Evolutionary conservation across 2,113 vertebrate species (phyloP).

Genomic region (Neogale vison): DNA sequence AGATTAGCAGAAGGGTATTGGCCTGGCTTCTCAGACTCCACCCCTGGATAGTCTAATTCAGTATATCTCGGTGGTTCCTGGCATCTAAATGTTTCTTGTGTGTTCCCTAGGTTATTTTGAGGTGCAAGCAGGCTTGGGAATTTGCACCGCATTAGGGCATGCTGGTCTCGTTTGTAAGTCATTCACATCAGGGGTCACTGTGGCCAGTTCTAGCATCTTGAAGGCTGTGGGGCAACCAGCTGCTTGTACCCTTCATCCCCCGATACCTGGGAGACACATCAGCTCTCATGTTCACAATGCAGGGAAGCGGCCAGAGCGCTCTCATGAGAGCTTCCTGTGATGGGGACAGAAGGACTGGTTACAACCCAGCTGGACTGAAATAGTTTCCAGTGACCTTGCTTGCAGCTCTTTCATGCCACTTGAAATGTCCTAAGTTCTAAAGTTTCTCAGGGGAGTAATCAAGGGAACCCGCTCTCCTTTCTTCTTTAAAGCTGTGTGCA

Average conservation of each 20-base stretch:
- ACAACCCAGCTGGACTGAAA: slow-evolving; percentile 20
- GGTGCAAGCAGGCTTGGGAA: neutral
- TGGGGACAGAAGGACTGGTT: neutral
- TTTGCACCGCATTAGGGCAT: no score
- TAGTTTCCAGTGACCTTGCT: slow-evolving; percentile 10
- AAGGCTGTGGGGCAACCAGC: neutral
- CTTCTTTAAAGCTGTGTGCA: neutral
- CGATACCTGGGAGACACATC: neutral
- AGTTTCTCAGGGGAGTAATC: slow-evolving; percentile 57
- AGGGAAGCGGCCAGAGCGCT: neutral
- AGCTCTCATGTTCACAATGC: neutral
- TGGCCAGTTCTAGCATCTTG: neutral
- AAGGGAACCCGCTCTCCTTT: slow-evolving; percentile 17
- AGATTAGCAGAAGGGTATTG: neutral
- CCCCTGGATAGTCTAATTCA: neutral
- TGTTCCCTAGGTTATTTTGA: neutral
- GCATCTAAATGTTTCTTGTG: neutral
- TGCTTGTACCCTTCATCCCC: neutral
- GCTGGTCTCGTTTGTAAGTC: neutral
- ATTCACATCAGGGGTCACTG: neutral
- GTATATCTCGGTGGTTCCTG: neutral
- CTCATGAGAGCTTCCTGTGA: neutral
- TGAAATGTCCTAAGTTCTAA: slow-evolving; percentile 61
- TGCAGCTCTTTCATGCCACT: slow-evolving; percentile 45
- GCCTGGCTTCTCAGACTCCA: neutral